Conservation (phyloP, 2,113 vertebrate species). For the Serinus canaria region DNA sequence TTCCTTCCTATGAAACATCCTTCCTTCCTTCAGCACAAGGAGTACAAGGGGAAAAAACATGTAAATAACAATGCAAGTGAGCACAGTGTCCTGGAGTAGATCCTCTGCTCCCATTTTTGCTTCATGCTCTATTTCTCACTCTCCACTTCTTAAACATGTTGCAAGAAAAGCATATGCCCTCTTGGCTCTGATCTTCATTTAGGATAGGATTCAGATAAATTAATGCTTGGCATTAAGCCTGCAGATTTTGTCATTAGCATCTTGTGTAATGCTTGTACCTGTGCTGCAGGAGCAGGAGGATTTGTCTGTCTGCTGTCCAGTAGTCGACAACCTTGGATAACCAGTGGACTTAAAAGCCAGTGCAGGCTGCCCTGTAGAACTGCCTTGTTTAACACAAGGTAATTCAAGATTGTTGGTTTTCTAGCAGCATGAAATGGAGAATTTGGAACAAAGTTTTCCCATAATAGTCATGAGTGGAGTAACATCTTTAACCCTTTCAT, state of each 20-base stretch:
- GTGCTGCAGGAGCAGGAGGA: neutral
- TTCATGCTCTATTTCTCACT: neutral
- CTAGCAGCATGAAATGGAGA: neutral
- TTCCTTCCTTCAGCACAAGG: constrained; percentile 5
- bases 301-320: neutral
- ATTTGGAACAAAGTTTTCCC: neutral
- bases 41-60: neutral
- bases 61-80: neutral
- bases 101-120: neutral
- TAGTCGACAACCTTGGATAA: neutral
- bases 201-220: neutral
- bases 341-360: neutral
- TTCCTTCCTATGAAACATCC: constrained; percentile 46
- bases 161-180: neutral
- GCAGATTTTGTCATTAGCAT: neutral
- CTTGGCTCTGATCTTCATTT: neutral
- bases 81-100: neutral
- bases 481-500: neutral
- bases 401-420: neutral
- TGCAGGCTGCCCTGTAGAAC: neutral
- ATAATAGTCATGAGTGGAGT: neutral
- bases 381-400: neutral
- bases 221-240: neutral
- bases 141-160: neutral
- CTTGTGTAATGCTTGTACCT: neutral